These are phyloP conservation scores for Dromius quadrimaculatus DNA, from an alignment of 2,888 invertebrate species.

Conservation along the genomic window DNA sequence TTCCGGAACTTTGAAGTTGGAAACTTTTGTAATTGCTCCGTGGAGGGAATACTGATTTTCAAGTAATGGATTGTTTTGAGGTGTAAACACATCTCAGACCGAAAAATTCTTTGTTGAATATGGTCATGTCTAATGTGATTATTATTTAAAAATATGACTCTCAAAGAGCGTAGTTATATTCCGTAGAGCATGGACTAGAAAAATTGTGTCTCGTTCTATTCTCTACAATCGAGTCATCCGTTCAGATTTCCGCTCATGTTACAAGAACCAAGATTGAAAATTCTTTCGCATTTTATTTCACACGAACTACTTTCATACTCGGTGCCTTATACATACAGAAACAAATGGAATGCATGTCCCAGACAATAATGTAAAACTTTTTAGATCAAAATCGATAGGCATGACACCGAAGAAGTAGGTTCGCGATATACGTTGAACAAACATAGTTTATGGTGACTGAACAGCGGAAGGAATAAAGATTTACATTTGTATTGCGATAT, in stretches of 20 bases:
- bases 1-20: not conserved
- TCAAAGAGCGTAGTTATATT: too few relatives aligned
- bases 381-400: conserved; percentile 24
- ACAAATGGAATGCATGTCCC: conserved; percentile 11
- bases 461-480: not conserved
- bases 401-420: not conserved
- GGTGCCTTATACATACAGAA: conserved; percentile 4
- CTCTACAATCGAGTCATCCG: too few relatives aligned
- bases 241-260: conserved; percentile 27
- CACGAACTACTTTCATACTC: not conserved
- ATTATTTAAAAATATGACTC: too few relatives aligned
- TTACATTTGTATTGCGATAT: not conserved
- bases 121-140: too few relatives aligned
- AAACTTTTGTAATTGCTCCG: not conserved
- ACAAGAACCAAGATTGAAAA: conserved; percentile 41
- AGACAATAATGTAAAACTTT: conserved; percentile 19
- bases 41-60: not conserved
- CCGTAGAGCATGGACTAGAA: too few relatives aligned
- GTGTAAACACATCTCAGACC: too few relatives aligned
- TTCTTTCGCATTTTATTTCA: conserved; percentile 44
- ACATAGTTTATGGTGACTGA: not conserved
- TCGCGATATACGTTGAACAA: not conserved
- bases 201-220: too few relatives aligned
- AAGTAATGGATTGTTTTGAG: not conserved
- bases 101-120: too few relatives aligned